Base-by-base conservation (phyloP, 2,888 invertebrate species). In the Petrophora chlorosata region DNA sequence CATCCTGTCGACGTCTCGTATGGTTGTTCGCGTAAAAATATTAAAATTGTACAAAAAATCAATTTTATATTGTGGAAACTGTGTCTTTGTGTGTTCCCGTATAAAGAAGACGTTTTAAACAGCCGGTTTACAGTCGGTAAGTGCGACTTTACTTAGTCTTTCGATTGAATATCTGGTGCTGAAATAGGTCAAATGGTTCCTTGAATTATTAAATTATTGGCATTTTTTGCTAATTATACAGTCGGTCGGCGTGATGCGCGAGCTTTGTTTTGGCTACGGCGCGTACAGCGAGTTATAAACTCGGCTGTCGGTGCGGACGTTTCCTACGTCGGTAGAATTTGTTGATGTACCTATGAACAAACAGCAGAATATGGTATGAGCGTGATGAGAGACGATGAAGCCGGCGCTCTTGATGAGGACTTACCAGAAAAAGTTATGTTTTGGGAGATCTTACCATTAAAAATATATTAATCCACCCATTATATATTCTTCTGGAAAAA, bases 141-240 rank as follows among this genome's bases (percentile, higher is more conserved):
- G 75, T 74, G 17, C 13, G 56, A 44, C 43, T 45, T 53, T 50
- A 35, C 23, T n/a, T 35, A 45, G 44, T 53, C 56, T 50, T 53
- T 54, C 59, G 38, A 59, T 57, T 35, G 51, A 63, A 48, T 54
- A 60, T 57, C 63, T 56, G 55, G 57, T 67, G 70, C 65, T 63
- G 74, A 77, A 80, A 79, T 79, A 78, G 79, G 76, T 68, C 62
- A 64, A 73, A 71, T 74, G 66, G 66, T 63, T 70, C 67, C 70
- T 65, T 59, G 61, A 65, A 71, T 67, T 72, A 72, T 63, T 68
- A 61, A 63, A 64, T 56, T 67, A 66, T 65, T 63, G 59, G 61
- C 59, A 54, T 63, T 62, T n/a, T 52, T 65, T 66, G 55, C 61
- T 61, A 63, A 67, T 65, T 62, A 40, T 35, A 52, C 33, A 10